phyloP scores from a whole-genome alignment of 2,888 invertebrate species.

The Dicyrtoma fusca region DNA sequence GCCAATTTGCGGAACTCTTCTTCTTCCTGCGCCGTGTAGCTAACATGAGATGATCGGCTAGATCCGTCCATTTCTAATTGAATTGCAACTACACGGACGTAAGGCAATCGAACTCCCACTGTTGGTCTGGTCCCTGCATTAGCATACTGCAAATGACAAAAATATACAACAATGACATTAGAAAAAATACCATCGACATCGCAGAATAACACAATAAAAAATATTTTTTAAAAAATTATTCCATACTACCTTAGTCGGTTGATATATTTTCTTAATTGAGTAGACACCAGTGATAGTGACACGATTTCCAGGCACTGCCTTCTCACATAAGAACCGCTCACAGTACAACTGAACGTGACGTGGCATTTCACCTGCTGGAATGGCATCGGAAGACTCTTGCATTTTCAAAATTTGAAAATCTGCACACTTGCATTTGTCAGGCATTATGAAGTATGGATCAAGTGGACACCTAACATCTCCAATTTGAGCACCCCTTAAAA shows the following conservation, averaged over 20 bases:
- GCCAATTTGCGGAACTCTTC: conserved; percentile 83
- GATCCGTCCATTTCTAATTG: conserved; percentile 80
- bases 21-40: conserved; percentile 71
- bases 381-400: conserved; percentile 92
- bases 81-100: conserved; percentile 91
- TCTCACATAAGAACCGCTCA: conserved; percentile 87
- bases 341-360: conserved; percentile 92
- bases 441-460: conserved; percentile 97
- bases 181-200: background rate
- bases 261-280: conserved; percentile 85
- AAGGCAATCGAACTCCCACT: conserved; percentile 91
- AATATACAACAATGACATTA: background rate
- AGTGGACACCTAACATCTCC: conserved; percentile 91
- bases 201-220: background rate
- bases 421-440: conserved; percentile 95
- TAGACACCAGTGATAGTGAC: conserved; percentile 93
- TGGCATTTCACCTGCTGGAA: conserved; percentile 97
- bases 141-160: background rate
- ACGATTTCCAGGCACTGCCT: conserved; percentile 93
- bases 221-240: no score
- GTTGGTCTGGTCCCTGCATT: conserved; percentile 71
- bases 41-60: conserved; percentile 63
- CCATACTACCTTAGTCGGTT: conserved; percentile 44
- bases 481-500: conserved; percentile 76
- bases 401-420: conserved; percentile 98